phyloP scores from a whole-genome alignment of 2,797 vertebrate genomes.

The Prunella strophiata region DNA sequence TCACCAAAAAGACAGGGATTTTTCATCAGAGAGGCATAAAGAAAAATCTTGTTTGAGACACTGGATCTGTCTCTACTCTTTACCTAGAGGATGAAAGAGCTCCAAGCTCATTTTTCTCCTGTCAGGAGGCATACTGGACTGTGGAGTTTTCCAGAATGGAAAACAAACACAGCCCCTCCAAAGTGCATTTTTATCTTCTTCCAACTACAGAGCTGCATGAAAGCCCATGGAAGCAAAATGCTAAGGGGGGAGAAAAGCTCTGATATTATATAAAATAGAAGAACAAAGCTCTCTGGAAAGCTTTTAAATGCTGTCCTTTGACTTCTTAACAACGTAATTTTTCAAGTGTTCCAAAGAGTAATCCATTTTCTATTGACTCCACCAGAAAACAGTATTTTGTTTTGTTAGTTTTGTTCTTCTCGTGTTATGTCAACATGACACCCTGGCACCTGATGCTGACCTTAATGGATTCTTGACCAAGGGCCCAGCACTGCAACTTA shows the following conservation, averaged over 20 bases:
- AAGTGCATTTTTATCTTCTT: neutral
- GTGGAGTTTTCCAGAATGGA: neutral
- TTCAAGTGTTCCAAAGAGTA: constrained; percentile 13
- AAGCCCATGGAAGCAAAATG: neutral
- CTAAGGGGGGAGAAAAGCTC: neutral
- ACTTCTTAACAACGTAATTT: neutral
- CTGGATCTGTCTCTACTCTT: neutral
- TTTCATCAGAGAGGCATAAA: neutral
- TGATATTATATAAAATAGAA: neutral
- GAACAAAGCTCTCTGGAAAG: neutral
- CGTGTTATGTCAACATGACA: neutral
- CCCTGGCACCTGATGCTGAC: neutral
- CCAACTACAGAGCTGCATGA: neutral
- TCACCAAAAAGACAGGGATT: neutral
- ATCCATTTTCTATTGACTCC: constrained; percentile 5
- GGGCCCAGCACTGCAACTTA: neutral
- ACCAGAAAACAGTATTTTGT: constrained; percentile 15
- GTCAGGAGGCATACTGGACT: neutral
- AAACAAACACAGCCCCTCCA: neutral
- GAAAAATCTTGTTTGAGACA: neutral
- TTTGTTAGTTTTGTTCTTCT: constrained; percentile 21
- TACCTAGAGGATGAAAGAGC: neutral
- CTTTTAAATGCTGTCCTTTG: neutral
- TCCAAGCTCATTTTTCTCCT: neutral
- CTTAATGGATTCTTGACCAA: constrained; percentile 19